A percentile compares a stretch with the other conserved stretches of the same genome.
phyloP scores from a whole-genome alignment of 2,797 vertebrate species.

The Pampus argenteus region DNA sequence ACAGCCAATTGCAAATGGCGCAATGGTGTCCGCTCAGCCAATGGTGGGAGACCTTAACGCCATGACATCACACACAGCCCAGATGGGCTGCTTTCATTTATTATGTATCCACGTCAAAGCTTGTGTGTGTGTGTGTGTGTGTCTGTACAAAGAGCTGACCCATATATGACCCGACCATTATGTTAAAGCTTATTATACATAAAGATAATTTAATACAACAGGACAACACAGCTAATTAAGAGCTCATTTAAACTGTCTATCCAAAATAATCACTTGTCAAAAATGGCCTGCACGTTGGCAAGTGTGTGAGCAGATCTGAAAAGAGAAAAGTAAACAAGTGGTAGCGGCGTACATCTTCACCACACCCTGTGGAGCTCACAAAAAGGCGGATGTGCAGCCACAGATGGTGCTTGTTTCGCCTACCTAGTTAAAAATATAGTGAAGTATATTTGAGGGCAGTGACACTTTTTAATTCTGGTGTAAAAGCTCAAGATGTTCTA shows the following conservation, averaged over 20 bases:
- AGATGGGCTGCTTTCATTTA: slow-evolving; percentile 59
- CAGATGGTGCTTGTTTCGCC: slow-evolving; percentile 11
- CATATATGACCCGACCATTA: slow-evolving; percentile 56
- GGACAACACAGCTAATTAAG: background rate
- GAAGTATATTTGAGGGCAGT: background rate
- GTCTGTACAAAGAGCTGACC: slow-evolving; percentile 54
- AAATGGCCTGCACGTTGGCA: background rate
- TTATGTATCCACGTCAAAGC: slow-evolving; percentile 43
- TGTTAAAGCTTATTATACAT: slow-evolving; percentile 9
- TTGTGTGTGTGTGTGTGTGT: slow-evolving; percentile 16
- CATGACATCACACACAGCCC: slow-evolving; percentile 44
- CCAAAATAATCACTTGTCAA: background rate
- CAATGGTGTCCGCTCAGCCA: slow-evolving; percentile 37
- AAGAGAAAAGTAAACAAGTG: background rate
- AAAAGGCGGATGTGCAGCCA: slow-evolving; percentile 29
- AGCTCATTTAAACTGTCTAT: background rate
- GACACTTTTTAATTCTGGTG: background rate
- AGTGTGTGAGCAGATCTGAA: background rate
- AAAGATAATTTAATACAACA: background rate
- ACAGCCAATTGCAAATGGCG: slow-evolving; percentile 45
- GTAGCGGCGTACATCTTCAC: background rate
- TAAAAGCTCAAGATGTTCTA: background rate
- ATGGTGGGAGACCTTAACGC: slow-evolving; percentile 23
- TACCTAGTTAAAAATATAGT: slow-evolving; percentile 17
- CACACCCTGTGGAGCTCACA: slow-evolving; percentile 55